Conservation (phyloP, 2,797 vertebrate genomes). For the Trachops cirrhosus region DNA sequence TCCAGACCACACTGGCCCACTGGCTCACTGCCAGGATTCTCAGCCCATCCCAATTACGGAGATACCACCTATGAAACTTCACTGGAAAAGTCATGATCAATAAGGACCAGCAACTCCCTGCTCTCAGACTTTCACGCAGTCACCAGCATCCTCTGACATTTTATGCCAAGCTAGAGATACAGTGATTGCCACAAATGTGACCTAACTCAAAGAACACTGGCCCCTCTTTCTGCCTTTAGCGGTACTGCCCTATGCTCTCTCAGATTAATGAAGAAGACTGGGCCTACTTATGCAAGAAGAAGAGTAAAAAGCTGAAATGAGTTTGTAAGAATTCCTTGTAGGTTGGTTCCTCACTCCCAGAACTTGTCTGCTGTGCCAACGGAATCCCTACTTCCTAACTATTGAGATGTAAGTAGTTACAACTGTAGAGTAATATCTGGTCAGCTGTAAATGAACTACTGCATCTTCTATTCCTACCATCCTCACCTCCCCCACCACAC, state of each 20-base stretch:
- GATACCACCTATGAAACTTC: not conserved
- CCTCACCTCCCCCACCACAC: too few relatives aligned
- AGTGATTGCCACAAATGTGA: not conserved
- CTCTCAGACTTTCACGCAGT: not conserved
- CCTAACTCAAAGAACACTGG: not conserved
- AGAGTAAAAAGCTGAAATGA: not conserved
- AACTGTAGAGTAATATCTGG: not conserved
- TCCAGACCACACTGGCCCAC: not conserved
- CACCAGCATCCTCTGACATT: not conserved
- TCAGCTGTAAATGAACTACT: not conserved
- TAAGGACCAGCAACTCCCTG: not conserved
- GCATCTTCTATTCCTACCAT: accelerated
- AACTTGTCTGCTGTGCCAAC: not conserved
- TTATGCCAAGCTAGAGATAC: not conserved
- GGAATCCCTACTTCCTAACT: not conserved
- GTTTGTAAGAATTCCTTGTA: not conserved
- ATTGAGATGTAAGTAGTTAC: not conserved
- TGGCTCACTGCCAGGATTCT: not conserved
- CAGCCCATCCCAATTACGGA: not conserved
- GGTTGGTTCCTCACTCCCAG: not conserved
- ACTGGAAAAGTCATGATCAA: not conserved
- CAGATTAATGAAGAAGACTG: not conserved
- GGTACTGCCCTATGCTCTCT: not conserved
- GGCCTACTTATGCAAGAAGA: not conserved
- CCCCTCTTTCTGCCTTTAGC: not conserved